Evolutionary conservation across 2,888 invertebrate species (phyloP).

Genomic region (Hipparchia sbordonii): DNA sequence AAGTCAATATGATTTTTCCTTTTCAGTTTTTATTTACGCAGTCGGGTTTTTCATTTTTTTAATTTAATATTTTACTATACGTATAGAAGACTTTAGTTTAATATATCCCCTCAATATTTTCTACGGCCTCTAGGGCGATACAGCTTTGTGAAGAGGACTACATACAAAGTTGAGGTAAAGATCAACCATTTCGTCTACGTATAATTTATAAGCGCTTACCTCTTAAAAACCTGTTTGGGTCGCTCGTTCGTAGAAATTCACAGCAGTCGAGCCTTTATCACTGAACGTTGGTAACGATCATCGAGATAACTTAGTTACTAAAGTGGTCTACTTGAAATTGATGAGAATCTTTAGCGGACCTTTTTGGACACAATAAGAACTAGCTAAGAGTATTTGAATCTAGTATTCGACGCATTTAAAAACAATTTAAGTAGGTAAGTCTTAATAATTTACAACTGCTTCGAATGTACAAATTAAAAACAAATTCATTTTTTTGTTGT

Average conservation of each 20-base stretch:
- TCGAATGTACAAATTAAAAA: too few relatives aligned
- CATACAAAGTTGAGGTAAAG: slow-evolving; percentile 60
- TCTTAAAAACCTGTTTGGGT: slow-evolving; percentile 73
- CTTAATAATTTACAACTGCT: background rate
- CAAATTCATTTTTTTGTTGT: too few relatives aligned
- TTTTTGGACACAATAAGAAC: background rate
- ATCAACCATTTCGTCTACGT: slow-evolving; percentile 68
- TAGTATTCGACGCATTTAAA: too few relatives aligned
- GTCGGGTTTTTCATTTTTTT: too few relatives aligned
- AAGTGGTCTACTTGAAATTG: slow-evolving; percentile 6
- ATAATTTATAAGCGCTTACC: slow-evolving; percentile 76
- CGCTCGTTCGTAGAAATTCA: slow-evolving; percentile 64
- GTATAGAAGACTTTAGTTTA: background rate
- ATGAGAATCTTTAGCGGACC: background rate
- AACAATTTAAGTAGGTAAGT: too few relatives aligned
- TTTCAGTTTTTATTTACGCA: too few relatives aligned
- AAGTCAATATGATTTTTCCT: too few relatives aligned
- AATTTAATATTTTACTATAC: too few relatives aligned
- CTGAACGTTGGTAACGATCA: slow-evolving; percentile 47
- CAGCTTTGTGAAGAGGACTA: slow-evolving; percentile 67
- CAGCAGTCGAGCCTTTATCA: slow-evolving; percentile 62
- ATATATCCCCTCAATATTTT: background rate
- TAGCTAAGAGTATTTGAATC: background rate
- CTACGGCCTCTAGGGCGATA: background rate
- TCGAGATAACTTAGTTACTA: slow-evolving; percentile 48